Base-by-base conservation (phyloP, 2,888 invertebrate species). In the Mycalesis mineus region DNA sequence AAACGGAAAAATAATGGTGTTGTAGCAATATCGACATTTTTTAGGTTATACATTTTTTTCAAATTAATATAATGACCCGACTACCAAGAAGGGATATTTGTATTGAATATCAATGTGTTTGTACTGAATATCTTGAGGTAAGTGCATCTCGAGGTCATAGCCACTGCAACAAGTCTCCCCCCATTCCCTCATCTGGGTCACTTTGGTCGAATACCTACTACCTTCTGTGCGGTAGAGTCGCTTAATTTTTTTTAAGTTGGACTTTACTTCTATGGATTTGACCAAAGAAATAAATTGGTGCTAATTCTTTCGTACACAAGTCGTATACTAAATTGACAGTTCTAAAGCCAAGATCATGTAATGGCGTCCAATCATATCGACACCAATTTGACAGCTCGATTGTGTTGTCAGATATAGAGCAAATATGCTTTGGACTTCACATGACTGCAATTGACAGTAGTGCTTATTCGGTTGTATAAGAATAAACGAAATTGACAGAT, bases 161-260 rank as follows among this genome's bases (percentile, higher is more conserved):
- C 88, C 88, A 88, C 89, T 88, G 89, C 89, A 89, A 89, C 83
- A 75, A 80, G 78, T 65, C 57, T 42, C 51, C 50, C 49, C 56
- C 42, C 9, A 7, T 7, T 29, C 39, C 28, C 29, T 29, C 22
- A 42, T 31, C 8, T 22, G 14, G 9, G 28, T 13, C 29, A 31
- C n/a, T 33, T 33, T 47, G 47, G 47, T 47, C 15, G 11, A 47
- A 7, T 11, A 33, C 17, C 1, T 11, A 33, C 17, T 15, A 15
- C 11, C 31, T 31, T 36, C 36, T 11, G 11, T 33, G 11, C 9
- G 36, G 22, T 22, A 9, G 11, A 36, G 36, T 36, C 36, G 11
- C 11, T 11, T 11, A 36, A 36, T 1, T 33, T 36, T 36, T 4
- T 36, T 11, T 4, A 36, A 9, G 11, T 36, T 36, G 11, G 11